Base-by-base conservation (phyloP, 2,888 invertebrate genomes). In the Sarcophaga carnaria region DNA sequence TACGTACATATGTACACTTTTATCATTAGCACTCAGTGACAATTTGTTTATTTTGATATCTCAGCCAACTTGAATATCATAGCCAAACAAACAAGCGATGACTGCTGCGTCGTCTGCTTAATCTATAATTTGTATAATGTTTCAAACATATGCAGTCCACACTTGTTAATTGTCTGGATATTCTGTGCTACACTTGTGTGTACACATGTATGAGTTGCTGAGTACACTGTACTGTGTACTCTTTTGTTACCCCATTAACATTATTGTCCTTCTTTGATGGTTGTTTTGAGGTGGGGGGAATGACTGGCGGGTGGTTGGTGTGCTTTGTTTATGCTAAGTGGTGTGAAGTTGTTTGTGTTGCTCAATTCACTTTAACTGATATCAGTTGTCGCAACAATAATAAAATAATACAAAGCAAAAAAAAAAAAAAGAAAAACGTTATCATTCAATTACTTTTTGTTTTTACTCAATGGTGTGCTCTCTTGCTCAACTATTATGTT, bases 1-100 rank as follows among this genome's bases (percentile, higher is more conserved):
- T 17, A 17, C 17, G 17, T 54, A 17, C 14, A 14, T 17, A 49
- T 83, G 49, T 84, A 82, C 20, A 69, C 75, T 76, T 84, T 84
- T 87, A 79, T 87, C 87, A 87, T 87, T 87, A 87, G 81, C 87
- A 87, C 87, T 79, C 66, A 49, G 84, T 80, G 87, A 87, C 84
- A 87, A 76, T 84, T 82, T 87, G 84, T 87, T 87, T 87, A 64
- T 87, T 84, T 79, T 84, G 81, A 79, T 82, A 87, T 79, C 54
- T 54, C 76, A 87, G 79, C 62, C 69, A 84, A 79, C 63, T 81
- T 79, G 75, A 84, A 82, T 87, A 76, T 82, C 62, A 71, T 84
- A 84, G 76, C 47, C 66, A 81, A 79, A 84, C 67, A 86, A 77
- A 37, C 37, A 27, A 6, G 17, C 54, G 54, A 54, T 54, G 12